Conservation (phyloP, 2,797 vertebrate genomes). For the Crenichthys baileyi region DNA sequence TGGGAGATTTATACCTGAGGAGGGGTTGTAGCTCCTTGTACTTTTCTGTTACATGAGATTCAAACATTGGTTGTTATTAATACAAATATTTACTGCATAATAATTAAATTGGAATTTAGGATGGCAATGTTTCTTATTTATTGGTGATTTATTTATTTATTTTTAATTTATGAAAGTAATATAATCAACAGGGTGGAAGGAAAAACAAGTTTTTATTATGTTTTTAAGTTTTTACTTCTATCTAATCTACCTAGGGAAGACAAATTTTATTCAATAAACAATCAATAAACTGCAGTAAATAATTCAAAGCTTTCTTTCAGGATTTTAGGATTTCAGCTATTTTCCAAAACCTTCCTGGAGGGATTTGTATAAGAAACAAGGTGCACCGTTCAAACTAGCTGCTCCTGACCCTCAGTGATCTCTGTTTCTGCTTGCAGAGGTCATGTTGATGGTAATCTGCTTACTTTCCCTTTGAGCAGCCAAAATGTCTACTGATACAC, state of each 20-base stretch:
- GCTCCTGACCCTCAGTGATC: not conserved
- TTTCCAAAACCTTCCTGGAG: not conserved
- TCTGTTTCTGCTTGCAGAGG: conserved; percentile 10
- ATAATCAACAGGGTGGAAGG: not conserved
- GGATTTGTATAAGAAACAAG: not conserved
- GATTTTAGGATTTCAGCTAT: not conserved
- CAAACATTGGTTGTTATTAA: not conserved
- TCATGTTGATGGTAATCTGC: conserved; percentile 34
- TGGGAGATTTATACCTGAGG: not conserved
- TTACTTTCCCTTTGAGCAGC: conserved; percentile 36
- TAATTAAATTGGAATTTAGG: not conserved
- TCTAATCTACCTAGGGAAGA: not conserved
- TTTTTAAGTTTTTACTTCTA: not conserved
- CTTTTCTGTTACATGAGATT: not conserved
- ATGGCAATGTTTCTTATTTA: not conserved
- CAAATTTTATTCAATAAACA: not conserved
- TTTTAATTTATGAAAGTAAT: not conserved
- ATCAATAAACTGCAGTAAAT: not conserved
- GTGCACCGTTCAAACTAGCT: not conserved
- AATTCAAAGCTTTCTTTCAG: not conserved
- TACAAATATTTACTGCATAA: not conserved
- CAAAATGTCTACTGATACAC: conserved; percentile 50
- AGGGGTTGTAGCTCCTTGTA: not conserved
- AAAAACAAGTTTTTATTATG: too few species aligned
- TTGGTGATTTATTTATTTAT: too few species aligned